A percentile compares a stretch with the other conserved stretches of the same genome.
Evolutionary conservation across 2,113 vertebrate species (phyloP).

Genomic region (Calidris pygmaea): DNA sequence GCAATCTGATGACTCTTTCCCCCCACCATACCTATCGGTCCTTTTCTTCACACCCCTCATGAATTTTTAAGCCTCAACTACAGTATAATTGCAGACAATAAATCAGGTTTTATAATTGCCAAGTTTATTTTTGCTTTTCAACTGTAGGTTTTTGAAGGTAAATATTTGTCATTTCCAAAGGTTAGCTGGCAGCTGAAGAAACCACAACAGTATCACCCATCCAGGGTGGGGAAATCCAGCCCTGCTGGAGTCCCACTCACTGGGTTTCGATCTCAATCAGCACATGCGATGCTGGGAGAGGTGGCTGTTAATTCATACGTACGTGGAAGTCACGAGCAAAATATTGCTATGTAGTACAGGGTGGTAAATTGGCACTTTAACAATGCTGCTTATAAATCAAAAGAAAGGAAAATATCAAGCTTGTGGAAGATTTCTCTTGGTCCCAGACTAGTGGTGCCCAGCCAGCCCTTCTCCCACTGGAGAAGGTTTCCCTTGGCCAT

Average conservation of each 20-base stretch:
- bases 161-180: conserved; percentile 42
- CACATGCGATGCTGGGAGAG: neutral
- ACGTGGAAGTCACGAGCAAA: neutral
- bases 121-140: conserved; percentile 34
- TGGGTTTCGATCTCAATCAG: neutral
- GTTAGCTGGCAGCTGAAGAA: neutral
- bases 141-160: neutral
- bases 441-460: neutral
- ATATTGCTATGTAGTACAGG: neutral
- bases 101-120: neutral
- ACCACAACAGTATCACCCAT: neutral
- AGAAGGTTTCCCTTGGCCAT: neutral
- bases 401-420: neutral
- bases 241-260: neutral
- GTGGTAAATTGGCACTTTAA: neutral
- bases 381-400: neutral
- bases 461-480: neutral
- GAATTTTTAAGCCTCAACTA: conserved; percentile 5
- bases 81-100: neutral
- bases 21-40: neutral
- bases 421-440: neutral
- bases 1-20: conserved; percentile 13
- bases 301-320: neutral
- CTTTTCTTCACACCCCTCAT: conserved; percentile 14
- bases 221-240: neutral